Percentiles rank a stretch among this genome's conserved stretches.
Evolutionary conservation across 2,797 vertebrate species (phyloP).

Genomic region (Melanitta fusca): DNA sequence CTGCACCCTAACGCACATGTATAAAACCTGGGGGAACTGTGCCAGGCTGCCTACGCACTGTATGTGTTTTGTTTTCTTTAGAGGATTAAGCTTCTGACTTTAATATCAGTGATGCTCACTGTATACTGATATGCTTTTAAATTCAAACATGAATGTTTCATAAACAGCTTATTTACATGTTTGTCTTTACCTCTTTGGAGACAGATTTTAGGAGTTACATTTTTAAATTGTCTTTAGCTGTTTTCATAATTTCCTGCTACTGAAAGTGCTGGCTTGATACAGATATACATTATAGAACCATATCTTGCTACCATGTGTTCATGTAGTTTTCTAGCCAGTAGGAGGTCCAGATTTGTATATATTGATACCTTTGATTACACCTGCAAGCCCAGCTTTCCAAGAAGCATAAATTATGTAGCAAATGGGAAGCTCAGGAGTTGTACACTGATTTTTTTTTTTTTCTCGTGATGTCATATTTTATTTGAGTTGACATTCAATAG

Average conservation of each 20-base stretch:
- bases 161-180: conserved; percentile 70
- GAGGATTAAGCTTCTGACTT: conserved; percentile 67
- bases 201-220: conserved; percentile 52
- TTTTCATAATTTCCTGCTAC: conserved; percentile 44
- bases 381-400: conserved; percentile 26
- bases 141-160: conserved; percentile 69
- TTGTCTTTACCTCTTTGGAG: conserved; percentile 71
- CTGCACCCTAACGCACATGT: conserved; percentile 35
- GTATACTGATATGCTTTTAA: conserved; percentile 68
- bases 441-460: background rate
- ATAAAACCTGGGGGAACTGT: conserved; percentile 41
- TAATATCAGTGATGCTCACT: conserved; percentile 51
- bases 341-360: conserved; percentile 9
- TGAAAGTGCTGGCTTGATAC: conserved; percentile 19
- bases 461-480: background rate
- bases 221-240: conserved; percentile 55
- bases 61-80: conserved; percentile 64
- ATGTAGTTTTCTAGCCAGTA: background rate
- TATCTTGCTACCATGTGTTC: background rate
- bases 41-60: conserved; percentile 54
- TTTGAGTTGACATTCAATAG: conserved; percentile 11
- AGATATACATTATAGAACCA: background rate
- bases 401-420: conserved; percentile 21
- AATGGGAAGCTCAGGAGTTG: background rate
- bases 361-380: conserved; percentile 9